Conservation (phyloP, 2,797 vertebrate species). For the Anas capensis region DNA sequence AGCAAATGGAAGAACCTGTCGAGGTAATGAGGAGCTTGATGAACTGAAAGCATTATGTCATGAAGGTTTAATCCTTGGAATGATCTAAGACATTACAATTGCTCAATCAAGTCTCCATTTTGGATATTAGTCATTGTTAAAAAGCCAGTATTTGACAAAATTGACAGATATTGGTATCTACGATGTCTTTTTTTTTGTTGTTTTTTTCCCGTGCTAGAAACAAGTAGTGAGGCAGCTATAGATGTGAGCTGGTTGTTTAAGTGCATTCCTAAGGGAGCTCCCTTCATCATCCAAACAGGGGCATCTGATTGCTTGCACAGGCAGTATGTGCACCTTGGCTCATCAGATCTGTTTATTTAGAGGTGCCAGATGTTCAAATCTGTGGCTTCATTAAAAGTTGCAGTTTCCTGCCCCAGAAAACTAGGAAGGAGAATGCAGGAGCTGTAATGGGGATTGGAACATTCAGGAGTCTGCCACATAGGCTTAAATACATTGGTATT, state of each 20-base stretch:
- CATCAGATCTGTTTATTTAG: neutral
- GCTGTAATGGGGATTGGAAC: neutral
- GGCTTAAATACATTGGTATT: neutral
- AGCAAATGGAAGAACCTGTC: slow-evolving; percentile 90
- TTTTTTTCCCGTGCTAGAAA: neutral
- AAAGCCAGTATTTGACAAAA: neutral
- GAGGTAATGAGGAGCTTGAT: slow-evolving; percentile 79
- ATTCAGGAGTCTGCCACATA: neutral
- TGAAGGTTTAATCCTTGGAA: neutral
- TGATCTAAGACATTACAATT: neutral
- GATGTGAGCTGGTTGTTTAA: neutral
- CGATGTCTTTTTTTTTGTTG: neutral
- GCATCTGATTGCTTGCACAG: neutral
- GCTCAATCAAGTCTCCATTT: neutral
- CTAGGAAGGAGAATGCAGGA: neutral
- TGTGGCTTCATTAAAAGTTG: neutral
- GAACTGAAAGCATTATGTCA: rapidly evolving
- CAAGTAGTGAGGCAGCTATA: neutral
- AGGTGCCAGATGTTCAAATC: neutral
- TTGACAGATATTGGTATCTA: neutral
- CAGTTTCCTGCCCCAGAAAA: neutral
- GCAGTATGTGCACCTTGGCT: neutral
- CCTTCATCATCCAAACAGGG: neutral
- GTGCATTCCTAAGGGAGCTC: neutral
- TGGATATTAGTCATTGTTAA: neutral